Base-by-base conservation (phyloP, 2,797 vertebrate genomes). In the Spheniscus humboldti region DNA sequence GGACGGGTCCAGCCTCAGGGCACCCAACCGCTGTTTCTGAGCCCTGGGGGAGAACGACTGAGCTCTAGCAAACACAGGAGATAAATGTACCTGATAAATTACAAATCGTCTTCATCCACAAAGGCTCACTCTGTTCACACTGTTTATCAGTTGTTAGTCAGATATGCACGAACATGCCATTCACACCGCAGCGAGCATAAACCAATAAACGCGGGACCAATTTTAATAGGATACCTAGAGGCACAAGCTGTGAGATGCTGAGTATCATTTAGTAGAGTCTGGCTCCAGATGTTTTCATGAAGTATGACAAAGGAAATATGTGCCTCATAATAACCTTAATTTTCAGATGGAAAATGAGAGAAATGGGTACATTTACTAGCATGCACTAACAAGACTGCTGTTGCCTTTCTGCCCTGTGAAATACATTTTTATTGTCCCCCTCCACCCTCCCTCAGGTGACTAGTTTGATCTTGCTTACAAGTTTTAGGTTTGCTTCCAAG, bases 401-500 rank as follows among this genome's bases (percentile, higher is more conserved):
- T 27, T 96, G 91, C 48, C 82, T 92, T 90, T 63, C 68, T 77
- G 53, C 76, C 73, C 88, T 67, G 62, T 80, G 64, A 94, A 91
- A 88, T 83, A 74, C 8, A 8, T 60, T 68, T 92, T 76, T 91
- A 48, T 91, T 92, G 81, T 79, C 68, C 52, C 87, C 2, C 55
- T 90, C 55, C 90, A 22, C 63, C 69, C 73, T 93, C 62, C 72
- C 39, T 81, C 78, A 82, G 43, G 85, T 96, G 90, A 85, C 96
- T 84, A 82, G 94, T 95, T 97, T 86, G 81, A 72, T 90, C 95
- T 96, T 97, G 96, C 81, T 94, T 84, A 41, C 50, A 87, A 45
- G 71, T 92, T 94, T 69, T 64, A 79, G 59, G 53, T 86, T 86
- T 76, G 73, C 41, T 95, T 95, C 96, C 96, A 96, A 64, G 91